Percentiles rank a stretch among this genome's conserved stretches.
These are phyloP conservation scores for Cerastoderma edule DNA, from an alignment of 2,888 invertebrate genomes.

Conservation along the genomic window DNA sequence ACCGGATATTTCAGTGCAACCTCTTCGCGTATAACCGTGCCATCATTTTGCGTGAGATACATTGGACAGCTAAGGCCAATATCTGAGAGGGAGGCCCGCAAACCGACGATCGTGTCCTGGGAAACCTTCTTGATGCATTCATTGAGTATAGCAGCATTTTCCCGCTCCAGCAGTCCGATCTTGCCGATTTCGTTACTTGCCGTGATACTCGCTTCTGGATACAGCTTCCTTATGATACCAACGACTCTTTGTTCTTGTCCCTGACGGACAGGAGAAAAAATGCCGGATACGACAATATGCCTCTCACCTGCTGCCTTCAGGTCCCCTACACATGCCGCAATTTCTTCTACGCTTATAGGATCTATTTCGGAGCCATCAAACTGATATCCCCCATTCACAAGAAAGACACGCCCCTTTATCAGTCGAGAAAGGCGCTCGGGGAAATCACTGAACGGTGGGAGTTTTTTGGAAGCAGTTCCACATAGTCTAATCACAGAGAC, in stretches of 20 bases:
- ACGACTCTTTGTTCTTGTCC: constrained; percentile 72
- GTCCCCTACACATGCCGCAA: constrained; percentile 58
- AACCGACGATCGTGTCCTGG: constrained; percentile 69
- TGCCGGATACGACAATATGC: constrained; percentile 76
- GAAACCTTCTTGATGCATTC: constrained; percentile 79
- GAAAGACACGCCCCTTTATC: constrained; percentile 62
- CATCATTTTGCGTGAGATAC: constrained; percentile 81
- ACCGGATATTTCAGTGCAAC: constrained; percentile 75
- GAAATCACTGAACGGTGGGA: constrained; percentile 79
- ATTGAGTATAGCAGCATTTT: constrained; percentile 81
- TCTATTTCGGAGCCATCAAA: constrained; percentile 77
- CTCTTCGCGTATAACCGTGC: constrained; percentile 77
- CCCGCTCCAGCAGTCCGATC: constrained; percentile 79
- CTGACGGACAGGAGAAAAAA: constrained; percentile 76
- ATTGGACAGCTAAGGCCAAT: constrained; percentile 76
- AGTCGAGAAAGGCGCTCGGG: constrained; percentile 65
- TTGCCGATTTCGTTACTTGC: constrained; percentile 77
- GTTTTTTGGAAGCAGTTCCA: constrained; percentile 71
- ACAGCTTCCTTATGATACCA: constrained; percentile 58
- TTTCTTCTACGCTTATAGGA: constrained; percentile 66
- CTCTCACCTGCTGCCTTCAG: constrained; percentile 60
- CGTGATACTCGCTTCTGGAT: constrained; percentile 75
- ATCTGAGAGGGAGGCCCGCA: constrained; percentile 67
- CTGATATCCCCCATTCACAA: constrained; percentile 77
- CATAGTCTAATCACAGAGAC: constrained; percentile 79